A percentile compares a stretch with the other conserved stretches of the same genome.
These are phyloP conservation scores for Brachionus asplanchnoidis DNA, from an alignment of 1,140 invertebrate species.

Conservation along the genomic window DNA sequence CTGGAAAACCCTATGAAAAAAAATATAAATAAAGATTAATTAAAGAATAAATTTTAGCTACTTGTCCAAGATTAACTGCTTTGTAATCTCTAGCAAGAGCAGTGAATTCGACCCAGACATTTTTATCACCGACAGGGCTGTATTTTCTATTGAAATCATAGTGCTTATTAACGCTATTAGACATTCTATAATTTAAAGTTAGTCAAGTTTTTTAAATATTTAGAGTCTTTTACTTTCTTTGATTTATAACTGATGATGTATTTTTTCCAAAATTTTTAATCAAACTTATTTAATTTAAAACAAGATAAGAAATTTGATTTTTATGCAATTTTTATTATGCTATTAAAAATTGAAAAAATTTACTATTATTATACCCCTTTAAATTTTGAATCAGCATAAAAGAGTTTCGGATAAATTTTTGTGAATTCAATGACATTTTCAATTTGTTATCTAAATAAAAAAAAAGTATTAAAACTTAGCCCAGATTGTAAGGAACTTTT, in stretches of 20 bases:
- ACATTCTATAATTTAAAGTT: not conserved
- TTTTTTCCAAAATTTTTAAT: not conserved
- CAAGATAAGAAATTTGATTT: not conserved
- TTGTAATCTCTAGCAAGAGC: conserved; percentile 78
- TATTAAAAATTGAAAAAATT: not conserved
- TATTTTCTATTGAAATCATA: conserved; percentile 25
- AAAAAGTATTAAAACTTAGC: not conserved
- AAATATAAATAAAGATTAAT: not conserved
- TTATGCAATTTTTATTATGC: too few species aligned
- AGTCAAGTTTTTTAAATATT: not conserved
- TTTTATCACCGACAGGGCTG: conserved; percentile 12
- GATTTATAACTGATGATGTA: not conserved
- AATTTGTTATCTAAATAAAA: not conserved
- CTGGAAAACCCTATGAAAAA: conserved; percentile 72
- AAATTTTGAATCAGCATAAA: not conserved
- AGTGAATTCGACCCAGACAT: conserved; percentile 81
- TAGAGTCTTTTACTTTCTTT: not conserved
- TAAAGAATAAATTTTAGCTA: conserved; percentile 43
- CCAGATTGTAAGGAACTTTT: not conserved
- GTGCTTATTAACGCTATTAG: conserved; percentile 15
- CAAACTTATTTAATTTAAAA: not conserved
- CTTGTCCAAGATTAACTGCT: conserved; percentile 86
- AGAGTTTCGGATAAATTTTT: not conserved
- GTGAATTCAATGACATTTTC: not conserved
- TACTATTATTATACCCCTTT: not conserved